A percentile compares a stretch with the other conserved stretches of the same genome.
Conservation (phyloP, 2,797 vertebrate species). For the Pseudochaenichthys georgianus region DNA sequence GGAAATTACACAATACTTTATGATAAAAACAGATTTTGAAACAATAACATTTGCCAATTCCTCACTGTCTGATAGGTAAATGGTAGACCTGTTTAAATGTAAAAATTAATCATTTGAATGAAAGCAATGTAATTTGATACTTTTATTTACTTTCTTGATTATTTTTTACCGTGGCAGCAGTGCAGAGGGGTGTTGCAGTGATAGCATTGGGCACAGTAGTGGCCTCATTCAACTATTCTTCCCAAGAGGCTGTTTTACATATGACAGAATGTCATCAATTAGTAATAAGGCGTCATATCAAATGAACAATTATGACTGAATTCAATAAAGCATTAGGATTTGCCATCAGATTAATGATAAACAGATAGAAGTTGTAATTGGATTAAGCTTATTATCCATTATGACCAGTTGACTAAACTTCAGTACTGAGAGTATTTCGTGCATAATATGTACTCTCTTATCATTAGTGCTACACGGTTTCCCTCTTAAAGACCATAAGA, state of each 20-base stretch:
- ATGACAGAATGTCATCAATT: not conserved
- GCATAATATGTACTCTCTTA: not conserved
- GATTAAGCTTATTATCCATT: slow-evolving; percentile 11
- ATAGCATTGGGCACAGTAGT: no score
- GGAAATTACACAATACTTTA: not conserved
- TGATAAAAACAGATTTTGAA: not conserved
- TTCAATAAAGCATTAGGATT: not conserved
- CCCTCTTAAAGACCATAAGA: not conserved
- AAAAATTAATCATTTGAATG: no score
- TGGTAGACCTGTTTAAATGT: no score
- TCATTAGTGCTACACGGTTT: not conserved
- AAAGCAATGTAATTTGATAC: no score
- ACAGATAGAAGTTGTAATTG: slow-evolving; percentile 23
- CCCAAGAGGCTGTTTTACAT: not conserved
- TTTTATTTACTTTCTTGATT: no score
- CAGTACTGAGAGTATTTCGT: not conserved
- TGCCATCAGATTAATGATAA: slow-evolving; percentile 19
- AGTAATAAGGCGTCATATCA: slow-evolving; percentile 9
- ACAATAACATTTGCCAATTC: no score
- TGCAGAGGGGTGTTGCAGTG: no score
- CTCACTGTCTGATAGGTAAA: no score
- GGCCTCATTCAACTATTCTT: no score
- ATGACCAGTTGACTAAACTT: slow-evolving; percentile 20
- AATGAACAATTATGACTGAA: slow-evolving; percentile 10
- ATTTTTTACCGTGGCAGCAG: no score